These are phyloP conservation scores for Jaculus jaculus DNA, from an alignment of 2,113 vertebrate genomes.

Conservation along the genomic window DNA sequence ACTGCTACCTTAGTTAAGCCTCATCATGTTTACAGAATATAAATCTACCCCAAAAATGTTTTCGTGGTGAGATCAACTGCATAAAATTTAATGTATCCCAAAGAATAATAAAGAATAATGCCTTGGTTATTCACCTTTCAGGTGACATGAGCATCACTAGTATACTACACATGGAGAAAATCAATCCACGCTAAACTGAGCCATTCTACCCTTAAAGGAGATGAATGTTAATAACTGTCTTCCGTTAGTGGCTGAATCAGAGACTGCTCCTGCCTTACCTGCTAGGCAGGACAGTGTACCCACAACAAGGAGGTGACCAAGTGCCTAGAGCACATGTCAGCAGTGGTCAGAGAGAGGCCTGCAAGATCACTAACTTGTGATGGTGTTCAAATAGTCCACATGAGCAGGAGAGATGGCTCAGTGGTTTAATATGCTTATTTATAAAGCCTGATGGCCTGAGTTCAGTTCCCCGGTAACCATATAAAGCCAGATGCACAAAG, in stretches of 20 bases:
- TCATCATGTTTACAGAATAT: neutral
- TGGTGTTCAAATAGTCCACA: neutral
- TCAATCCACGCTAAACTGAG: neutral
- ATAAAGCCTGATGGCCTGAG: too few relatives aligned
- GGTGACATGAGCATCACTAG: neutral
- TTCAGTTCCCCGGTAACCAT: too few relatives aligned
- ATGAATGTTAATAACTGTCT: neutral
- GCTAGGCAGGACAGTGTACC: neutral
- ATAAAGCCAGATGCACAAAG: too few relatives aligned
- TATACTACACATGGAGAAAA: neutral
- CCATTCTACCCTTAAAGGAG: neutral
- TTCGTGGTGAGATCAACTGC: neutral
- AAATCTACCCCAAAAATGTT: neutral
- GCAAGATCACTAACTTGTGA: neutral
- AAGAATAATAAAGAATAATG: neutral
- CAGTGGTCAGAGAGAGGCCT: neutral
- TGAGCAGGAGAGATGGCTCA: neutral
- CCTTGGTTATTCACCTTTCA: neutral
- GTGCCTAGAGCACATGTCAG: neutral
- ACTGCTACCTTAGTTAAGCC: neutral
- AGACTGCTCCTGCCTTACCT: neutral
- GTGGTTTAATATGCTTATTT: too few relatives aligned
- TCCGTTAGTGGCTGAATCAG: neutral
- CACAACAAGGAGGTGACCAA: neutral
- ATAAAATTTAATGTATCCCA: neutral